Evolutionary conservation across 2,113 vertebrate species (phyloP).

Genomic region (Motacilla tschutschensis): DNA sequence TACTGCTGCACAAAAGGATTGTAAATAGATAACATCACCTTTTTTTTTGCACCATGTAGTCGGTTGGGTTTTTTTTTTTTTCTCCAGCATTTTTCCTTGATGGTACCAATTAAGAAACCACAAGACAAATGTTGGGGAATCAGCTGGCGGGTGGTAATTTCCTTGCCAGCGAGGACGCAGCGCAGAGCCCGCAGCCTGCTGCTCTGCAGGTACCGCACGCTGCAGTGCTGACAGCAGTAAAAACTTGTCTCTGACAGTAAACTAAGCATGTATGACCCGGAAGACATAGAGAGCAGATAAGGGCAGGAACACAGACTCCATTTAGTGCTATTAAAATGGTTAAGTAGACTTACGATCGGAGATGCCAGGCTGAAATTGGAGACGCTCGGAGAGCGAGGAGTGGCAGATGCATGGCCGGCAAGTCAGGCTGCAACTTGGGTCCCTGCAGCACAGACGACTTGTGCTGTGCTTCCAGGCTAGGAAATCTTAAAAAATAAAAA

Average conservation of each 20-base stretch:
- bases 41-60: too few species aligned
- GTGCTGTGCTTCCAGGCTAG: not conserved
- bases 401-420: slow-evolving; percentile 14
- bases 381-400: slow-evolving; percentile 28
- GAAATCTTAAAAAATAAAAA: not conserved
- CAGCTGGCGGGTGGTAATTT: slow-evolving; percentile 51
- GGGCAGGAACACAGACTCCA: slow-evolving; percentile 52
- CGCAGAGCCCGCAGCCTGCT: slow-evolving; percentile 54
- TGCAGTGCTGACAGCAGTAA: slow-evolving; percentile 65
- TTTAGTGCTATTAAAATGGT: slow-evolving; percentile 63
- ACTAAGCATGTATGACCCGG: slow-evolving; percentile 65
- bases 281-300: slow-evolving; percentile 61
- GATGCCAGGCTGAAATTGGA: slow-evolving; percentile 51
- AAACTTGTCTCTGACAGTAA: slow-evolving; percentile 66
- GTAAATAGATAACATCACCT: slow-evolving; percentile 30
- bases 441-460: not conserved
- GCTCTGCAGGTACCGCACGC: slow-evolving; percentile 61
- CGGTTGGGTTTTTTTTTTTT: not conserved
- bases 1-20: not conserved
- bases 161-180: slow-evolving; percentile 35
- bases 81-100: slow-evolving; percentile 16
- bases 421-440: not conserved
- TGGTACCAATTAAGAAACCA: slow-evolving; percentile 49
- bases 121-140: slow-evolving; percentile 48
- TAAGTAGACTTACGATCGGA: slow-evolving; percentile 48